phyloP scores from a whole-genome alignment of 2,797 vertebrate genomes.

The Gymnopithys bicolor region DNA sequence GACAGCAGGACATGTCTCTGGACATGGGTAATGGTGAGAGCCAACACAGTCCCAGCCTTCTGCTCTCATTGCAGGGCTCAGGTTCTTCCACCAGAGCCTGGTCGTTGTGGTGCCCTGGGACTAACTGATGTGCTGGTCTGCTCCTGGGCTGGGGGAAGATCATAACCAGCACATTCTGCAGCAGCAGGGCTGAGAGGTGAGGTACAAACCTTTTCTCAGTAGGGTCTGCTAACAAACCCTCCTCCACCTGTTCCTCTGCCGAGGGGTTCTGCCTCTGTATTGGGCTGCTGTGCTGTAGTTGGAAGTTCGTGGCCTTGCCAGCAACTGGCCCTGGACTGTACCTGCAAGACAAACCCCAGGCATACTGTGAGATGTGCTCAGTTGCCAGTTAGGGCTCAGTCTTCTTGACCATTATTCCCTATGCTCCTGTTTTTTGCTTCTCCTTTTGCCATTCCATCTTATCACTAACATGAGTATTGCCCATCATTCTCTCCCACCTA shows the following conservation, averaged over 20 bases:
- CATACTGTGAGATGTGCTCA: background rate
- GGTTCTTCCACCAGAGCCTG: background rate
- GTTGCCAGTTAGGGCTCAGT: background rate
- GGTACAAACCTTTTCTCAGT: slow-evolving; percentile 51
- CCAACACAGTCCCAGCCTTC: background rate
- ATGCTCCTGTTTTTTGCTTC: background rate
- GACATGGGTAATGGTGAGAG: background rate
- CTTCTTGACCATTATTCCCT: background rate
- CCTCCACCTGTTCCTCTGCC: slow-evolving; percentile 32
- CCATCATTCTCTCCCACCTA: background rate
- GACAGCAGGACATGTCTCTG: background rate
- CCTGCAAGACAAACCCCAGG: slow-evolving; percentile 17
- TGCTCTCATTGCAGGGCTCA: background rate
- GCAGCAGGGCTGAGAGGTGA: background rate
- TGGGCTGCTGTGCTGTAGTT: slow-evolving; percentile 31
- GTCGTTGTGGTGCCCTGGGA: background rate
- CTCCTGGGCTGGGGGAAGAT: background rate
- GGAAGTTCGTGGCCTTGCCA: slow-evolving; percentile 19
- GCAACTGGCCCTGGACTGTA: background rate
- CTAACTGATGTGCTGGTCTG: background rate
- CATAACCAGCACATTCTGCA: fast-evolving
- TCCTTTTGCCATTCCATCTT: background rate
- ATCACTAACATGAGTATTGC: background rate
- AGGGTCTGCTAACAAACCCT: slow-evolving; percentile 36
- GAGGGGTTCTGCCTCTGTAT: background rate